Evolutionary conservation across 2,113 vertebrate genomes (phyloP), one percentile per base, ranked within the genome.

Genomic region (Pterocles gutturalis): DNA sequence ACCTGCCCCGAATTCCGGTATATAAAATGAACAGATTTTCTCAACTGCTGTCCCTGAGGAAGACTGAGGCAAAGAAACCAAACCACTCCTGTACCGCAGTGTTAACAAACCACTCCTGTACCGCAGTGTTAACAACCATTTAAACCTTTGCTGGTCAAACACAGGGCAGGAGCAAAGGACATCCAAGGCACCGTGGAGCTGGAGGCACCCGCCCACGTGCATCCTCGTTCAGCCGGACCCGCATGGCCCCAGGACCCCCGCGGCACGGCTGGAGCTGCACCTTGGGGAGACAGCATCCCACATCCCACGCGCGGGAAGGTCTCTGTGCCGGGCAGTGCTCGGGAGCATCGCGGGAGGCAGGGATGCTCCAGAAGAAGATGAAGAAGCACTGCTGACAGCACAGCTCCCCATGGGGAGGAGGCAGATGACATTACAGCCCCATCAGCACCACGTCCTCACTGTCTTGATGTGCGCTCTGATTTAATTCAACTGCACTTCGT

Each of bases 131-230:
- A 25, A 15, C 3, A 36, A 25, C 31, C 18, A 6, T 9, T 41
- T 24, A 33, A 33, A 62, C 15, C 48, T 13, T 22, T 9, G 7
- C 46, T 7, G 10, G 21, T 17, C 41, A 33, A 55, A 16, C 45
- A 24, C 18, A 17, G 61, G 61, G 20, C 18, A 17, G 61, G 61
- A 25, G 34, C 0, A 17, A 46, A 48, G 20, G 70, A 46, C n/a
- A 5, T 4, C 46, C 4, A n/a, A 25, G 28, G 11, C 7, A 4
- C 46, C 6, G 6, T 1, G 12, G 46, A 53, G 26, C 45, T 6
- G 28, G 26, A 28, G 38, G 22, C 70, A 8, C 7, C 55, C 70
- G 70, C 55, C 36, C 10, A 24, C 70, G 55, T 1, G 1, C 4
- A 22, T 51, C 62, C 70, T 64, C 43, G 26, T 41, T 41, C 41